Evolutionary conservation across 2,113 vertebrate genomes (phyloP).

Genomic region (Plectropomus leopardus): DNA sequence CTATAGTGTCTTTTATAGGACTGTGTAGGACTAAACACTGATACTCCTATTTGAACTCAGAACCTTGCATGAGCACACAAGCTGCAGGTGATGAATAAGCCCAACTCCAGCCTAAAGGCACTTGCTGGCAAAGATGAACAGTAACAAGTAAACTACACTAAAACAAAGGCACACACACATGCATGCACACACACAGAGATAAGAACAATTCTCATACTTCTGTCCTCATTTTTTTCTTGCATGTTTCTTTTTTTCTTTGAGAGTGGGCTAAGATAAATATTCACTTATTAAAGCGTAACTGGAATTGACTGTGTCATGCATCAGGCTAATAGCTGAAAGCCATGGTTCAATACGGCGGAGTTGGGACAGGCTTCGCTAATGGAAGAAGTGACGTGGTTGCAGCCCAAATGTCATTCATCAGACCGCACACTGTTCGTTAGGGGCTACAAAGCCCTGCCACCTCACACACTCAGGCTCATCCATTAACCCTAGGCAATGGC

Average conservation of each 20-base stretch:
- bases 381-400: constrained; percentile 97
- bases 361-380: constrained; percentile 96
- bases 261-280: constrained; percentile 89
- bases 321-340: constrained; percentile 95
- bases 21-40: background rate
- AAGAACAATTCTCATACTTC: constrained; percentile 82
- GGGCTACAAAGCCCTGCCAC: constrained; percentile 92
- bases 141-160: constrained; percentile 22
- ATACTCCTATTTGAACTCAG: background rate
- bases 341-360: constrained; percentile 96
- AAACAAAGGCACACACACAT: constrained; percentile 26
- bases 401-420: constrained; percentile 95
- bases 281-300: constrained; percentile 97
- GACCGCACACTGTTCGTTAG: constrained; percentile 92
- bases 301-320: constrained; percentile 97
- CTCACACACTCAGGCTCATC: constrained; percentile 92
- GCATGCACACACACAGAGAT: constrained; percentile 70
- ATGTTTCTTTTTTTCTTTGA: constrained; percentile 63
- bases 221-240: constrained; percentile 58
- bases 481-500: constrained; percentile 89
- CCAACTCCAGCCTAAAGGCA: constrained; percentile 22
- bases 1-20: background rate
- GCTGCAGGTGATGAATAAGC: constrained; percentile 54
- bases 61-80: constrained; percentile 4
- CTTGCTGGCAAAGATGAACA: constrained; percentile 56